A percentile compares a stretch with the other conserved stretches of the same genome.
phyloP scores from a whole-genome alignment of 2,797 vertebrate genomes.

The Acestrorhynchus altus region DNA sequence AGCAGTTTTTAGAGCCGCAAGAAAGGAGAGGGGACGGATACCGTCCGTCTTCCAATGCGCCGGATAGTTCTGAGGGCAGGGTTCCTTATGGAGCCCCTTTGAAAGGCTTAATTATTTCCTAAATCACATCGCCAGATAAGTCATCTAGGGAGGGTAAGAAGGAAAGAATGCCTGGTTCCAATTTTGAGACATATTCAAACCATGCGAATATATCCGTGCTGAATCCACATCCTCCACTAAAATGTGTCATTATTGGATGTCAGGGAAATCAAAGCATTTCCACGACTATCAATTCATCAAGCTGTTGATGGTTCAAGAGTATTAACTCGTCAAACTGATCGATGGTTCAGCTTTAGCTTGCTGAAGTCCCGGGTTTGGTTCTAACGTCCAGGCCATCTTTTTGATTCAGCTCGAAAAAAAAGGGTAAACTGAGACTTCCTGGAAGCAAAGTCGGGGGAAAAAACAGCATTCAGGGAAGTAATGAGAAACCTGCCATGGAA shows the following conservation, averaged over 20 bases:
- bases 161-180: conserved; percentile 15
- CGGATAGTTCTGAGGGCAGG: conserved; percentile 13
- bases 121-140: conserved; percentile 51
- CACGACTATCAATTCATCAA: conserved; percentile 13
- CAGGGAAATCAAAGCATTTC: conserved; percentile 26
- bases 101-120: conserved; percentile 33
- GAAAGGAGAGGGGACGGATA: neutral
- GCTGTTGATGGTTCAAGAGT: conserved; percentile 22
- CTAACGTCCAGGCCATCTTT: conserved; percentile 50
- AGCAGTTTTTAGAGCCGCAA: neutral
- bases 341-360: conserved; percentile 37
- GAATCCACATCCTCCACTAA: conserved; percentile 28
- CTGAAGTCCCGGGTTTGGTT: conserved; percentile 43
- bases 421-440: conserved; percentile 74
- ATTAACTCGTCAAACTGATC: conserved; percentile 38
- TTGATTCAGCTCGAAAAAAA: conserved; percentile 62
- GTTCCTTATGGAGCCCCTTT: conserved; percentile 1
- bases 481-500: conserved; percentile 66
- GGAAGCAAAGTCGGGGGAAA: conserved; percentile 62
- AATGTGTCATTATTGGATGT: conserved; percentile 41
- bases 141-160: conserved; percentile 56
- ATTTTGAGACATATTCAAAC: conserved; percentile 13
- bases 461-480: conserved; percentile 47
- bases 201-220: conserved; percentile 28
- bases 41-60: neutral